phyloP scores from a whole-genome alignment of 2,888 invertebrate species.

The Sesia bembeciformis region DNA sequence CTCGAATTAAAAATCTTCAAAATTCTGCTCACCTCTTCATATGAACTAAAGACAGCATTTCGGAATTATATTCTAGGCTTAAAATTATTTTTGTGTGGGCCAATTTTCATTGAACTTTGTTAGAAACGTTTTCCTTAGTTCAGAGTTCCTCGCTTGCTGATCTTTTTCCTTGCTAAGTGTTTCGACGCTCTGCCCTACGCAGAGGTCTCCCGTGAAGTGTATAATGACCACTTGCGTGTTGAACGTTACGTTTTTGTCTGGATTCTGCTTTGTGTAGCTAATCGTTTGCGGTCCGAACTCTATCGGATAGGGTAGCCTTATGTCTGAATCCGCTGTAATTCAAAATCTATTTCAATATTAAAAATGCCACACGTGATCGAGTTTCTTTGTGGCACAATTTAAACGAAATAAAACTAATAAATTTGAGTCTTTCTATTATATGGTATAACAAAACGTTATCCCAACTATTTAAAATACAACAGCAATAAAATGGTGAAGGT shows the following conservation, averaged over 20 bases:
- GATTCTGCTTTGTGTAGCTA: conserved; percentile 40
- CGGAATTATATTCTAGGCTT: conserved; percentile 21
- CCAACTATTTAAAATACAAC: too few relatives aligned
- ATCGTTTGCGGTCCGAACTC: conserved; percentile 38
- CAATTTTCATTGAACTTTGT: conserved; percentile 66
- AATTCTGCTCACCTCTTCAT: conserved; percentile 11
- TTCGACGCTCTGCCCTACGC: conserved; percentile 71
- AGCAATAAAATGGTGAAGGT: conserved; percentile 11
- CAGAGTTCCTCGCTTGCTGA: conserved; percentile 77
- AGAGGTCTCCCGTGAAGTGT: conserved; percentile 75
- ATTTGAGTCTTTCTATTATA: too few relatives aligned
- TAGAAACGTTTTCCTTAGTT: conserved; percentile 72
- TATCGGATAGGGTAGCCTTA: conserved; percentile 37
- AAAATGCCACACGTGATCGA: too few relatives aligned
- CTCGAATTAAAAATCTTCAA: background rate
- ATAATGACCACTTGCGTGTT: conserved; percentile 76
- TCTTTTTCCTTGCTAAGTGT: conserved; percentile 77
- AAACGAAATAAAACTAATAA: too few relatives aligned
- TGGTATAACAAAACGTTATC: too few relatives aligned
- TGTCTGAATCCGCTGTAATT: background rate
- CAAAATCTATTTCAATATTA: background rate
- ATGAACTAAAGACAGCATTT: conserved; percentile 11
- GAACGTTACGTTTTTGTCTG: conserved; percentile 64
- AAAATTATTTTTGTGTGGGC: conserved; percentile 55
- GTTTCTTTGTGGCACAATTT: too few relatives aligned